Base-by-base conservation (phyloP, 2,888 invertebrate species). In the Epirrhoe tristata region DNA sequence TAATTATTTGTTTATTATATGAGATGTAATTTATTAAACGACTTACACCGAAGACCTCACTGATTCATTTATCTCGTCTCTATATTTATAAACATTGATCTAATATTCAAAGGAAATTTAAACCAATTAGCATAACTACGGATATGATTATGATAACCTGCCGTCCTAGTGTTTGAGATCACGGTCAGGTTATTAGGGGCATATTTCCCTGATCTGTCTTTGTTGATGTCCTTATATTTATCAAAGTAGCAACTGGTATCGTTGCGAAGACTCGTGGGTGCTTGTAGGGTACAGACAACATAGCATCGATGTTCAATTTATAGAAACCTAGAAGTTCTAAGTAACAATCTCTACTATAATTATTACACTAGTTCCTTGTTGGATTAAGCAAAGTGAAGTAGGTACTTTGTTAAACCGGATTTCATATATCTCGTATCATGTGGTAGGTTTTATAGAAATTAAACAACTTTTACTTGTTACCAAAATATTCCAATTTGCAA, bases 111-210 rank as follows among this genome's bases (percentile, higher is more conserved):
- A 67, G 72, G 60, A 75, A 71, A 77, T 70, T 68, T 55, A 64
- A 70, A 68, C 61, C 58, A 74, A 78, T 77, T 75, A 80, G 70
- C 60, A 60, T 73, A 70, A 74, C 74, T 63, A 61, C 69, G 67
- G 65, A 75, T 73, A 66, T 67, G 48, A 39, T 39, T 10, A 39
- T 71, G 80, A 83, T 83, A 81, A 79, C 75, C 73, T 74, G 63
- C 62, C 63, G 65, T 69, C 73, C 69, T 72, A 74, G 71, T 70
- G 62, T 62, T n/a, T 63, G 54, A 74, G 75, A 77, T 79, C 79
- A 79, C 59, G 77, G 75, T 66, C 73, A 71, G 53, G 63, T 71
- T 71, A 74, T 74, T 67, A 56, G 48, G 71, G 63, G 75, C 70
- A 75, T 68, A 63, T 66, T 72, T 74, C 63, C 67, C 67, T 69